Base-by-base conservation (phyloP, 2,113 vertebrate species). In the Spea multiplicata region DNA sequence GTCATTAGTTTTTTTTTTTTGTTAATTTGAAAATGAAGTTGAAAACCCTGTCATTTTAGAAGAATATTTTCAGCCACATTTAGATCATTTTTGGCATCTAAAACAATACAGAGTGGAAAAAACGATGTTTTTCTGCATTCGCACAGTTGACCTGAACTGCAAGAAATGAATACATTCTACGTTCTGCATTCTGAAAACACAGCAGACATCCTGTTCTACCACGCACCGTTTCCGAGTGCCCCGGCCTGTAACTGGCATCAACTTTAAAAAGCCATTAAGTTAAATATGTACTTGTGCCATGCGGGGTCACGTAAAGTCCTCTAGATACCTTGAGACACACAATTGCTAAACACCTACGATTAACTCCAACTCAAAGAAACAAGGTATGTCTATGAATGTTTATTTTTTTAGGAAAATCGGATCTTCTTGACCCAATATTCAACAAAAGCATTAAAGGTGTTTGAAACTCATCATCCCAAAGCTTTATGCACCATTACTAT, bases 171-270 rank as follows among this genome's bases (percentile, higher is more conserved):
- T 8, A 30, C 30, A 30, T 30, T 30, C 30, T 30, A 30, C 30
- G 30, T 30, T 59, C 62, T 16, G 44, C 68, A 52, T 71, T 71
- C 5, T 52, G 53, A 50, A 30, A 49, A 55, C 64, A 66, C 66
- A 55, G 49, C 49, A 75, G 49, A 45, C 75, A 61, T 77, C 75
- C 75, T 77, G 75, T 71, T 77, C 62, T 71, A 44, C n/a, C 12
- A 5, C n/a, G 6, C 45, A 8, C 17, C 10, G 55, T 9, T 77
- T 77, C 75, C 75, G 67, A 71, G 66, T 77, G 75, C 75, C 66
- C 16, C 53, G 66, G 50, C 48, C 30, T 71, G 69, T 8, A 17
- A 16, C 46, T 71, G 75, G 75, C 55, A 77, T 61, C 10, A 3
- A 8, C 13, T n/a, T 59, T n/a, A 6, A 8, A 16, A 64, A 68